Conservation (phyloP, 2,888 invertebrate genomes). For the Drosophila mulleri region DNA sequence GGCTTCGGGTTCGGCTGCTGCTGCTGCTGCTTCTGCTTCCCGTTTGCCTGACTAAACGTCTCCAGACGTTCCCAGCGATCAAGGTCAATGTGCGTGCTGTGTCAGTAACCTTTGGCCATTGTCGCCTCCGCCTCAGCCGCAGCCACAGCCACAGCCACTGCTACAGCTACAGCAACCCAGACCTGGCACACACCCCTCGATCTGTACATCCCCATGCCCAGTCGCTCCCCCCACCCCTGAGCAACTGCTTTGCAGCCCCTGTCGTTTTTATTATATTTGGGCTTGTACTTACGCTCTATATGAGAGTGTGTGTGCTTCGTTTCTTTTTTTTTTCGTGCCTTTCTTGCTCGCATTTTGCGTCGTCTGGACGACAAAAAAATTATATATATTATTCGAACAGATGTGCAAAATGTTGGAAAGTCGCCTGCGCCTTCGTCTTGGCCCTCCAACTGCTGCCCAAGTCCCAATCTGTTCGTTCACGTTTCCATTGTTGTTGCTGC, state of each 20-base stretch:
- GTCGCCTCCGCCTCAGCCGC: slow-evolving; percentile 54
- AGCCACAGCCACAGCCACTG: slow-evolving; percentile 2
- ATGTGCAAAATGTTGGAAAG: slow-evolving; percentile 74
- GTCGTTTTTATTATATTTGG: slow-evolving; percentile 71
- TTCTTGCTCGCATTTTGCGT: slow-evolving; percentile 33
- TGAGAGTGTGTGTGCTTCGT: slow-evolving; percentile 14
- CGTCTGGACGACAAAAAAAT: slow-evolving; percentile 63
- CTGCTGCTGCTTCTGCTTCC: slow-evolving; percentile 12
- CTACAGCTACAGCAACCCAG: slow-evolving; percentile 29
- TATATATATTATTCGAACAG: slow-evolving; percentile 69
- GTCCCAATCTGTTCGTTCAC: slow-evolving; percentile 46
- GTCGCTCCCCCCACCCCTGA: slow-evolving; percentile 8
- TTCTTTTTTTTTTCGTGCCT: slow-evolving; percentile 22
- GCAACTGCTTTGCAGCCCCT: slow-evolving; percentile 33
- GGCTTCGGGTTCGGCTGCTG: slow-evolving; percentile 17
- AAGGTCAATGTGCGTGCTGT: slow-evolving; percentile 81
- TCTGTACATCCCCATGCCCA: slow-evolving; percentile 22
- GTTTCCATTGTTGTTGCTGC: slow-evolving; percentile 27
- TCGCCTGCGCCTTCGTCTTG: slow-evolving; percentile 58
- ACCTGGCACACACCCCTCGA: slow-evolving; percentile 48
- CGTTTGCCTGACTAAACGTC: slow-evolving; percentile 40
- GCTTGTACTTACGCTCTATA: slow-evolving; percentile 57
- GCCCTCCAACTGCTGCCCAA: slow-evolving; percentile 9
- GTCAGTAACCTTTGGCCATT: slow-evolving; percentile 80
- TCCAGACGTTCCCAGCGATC: slow-evolving; percentile 66